phyloP scores from a whole-genome alignment of 2,113 vertebrate species.

The Elephas maximus region DNA sequence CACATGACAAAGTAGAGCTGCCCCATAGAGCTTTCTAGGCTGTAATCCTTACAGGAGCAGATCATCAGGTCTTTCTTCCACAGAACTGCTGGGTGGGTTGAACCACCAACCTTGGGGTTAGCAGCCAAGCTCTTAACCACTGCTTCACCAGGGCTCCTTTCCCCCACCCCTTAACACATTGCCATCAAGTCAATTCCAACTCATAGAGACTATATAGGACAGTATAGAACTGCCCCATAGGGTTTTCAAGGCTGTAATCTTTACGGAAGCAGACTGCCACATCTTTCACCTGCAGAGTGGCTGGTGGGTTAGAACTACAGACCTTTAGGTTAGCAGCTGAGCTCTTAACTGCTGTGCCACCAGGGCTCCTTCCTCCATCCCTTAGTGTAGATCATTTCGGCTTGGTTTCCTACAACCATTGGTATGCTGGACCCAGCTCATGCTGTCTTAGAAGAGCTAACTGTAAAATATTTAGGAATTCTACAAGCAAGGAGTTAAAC shows the following conservation, averaged over 20 bases:
- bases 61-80: neutral
- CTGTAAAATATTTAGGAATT: conserved; percentile 2
- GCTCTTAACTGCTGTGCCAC: neutral
- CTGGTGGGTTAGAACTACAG: neutral
- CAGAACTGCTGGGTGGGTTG: neutral
- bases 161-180: neutral
- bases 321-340: neutral
- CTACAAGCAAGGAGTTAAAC: neutral
- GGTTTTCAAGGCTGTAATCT: neutral
- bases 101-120: neutral
- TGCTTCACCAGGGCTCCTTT: neutral
- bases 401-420: neutral
- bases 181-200: neutral
- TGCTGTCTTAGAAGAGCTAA: neutral
- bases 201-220: neutral
- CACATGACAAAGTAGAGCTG: neutral
- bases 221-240: neutral
- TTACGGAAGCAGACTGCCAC: neutral
- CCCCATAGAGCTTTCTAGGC: neutral
- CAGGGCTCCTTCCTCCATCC: neutral
- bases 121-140: neutral
- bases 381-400: neutral
- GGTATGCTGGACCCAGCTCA: neutral
- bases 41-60: neutral
- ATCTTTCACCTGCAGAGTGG: neutral